phyloP scores from a whole-genome alignment of 1,140 invertebrate genomes.

The Phymorhynchus buccinoides region DNA sequence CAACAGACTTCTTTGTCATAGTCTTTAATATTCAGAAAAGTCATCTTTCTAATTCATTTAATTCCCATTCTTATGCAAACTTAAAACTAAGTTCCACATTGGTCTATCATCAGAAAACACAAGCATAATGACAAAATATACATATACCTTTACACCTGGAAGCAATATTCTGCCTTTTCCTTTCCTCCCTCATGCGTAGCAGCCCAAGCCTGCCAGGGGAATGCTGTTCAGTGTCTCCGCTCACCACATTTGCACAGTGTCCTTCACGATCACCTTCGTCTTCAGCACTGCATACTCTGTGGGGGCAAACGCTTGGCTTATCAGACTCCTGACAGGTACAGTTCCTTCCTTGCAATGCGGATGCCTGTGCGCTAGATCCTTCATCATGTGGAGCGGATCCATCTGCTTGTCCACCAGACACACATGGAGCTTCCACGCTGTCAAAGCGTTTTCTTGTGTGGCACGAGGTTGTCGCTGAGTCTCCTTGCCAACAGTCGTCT shows the following conservation, averaged over 20 bases:
- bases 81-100: not conserved
- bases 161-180: conserved; percentile 14
- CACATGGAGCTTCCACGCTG: not conserved
- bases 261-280: not conserved
- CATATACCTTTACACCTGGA: not conserved
- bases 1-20: not conserved
- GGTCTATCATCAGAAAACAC: not conserved
- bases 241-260: not conserved
- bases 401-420: too few species aligned
- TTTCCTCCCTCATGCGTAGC: conserved; percentile 12
- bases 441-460: not conserved
- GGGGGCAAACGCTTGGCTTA: not conserved
- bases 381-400: not conserved
- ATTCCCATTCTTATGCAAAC: not conserved
- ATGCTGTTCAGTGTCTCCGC: conserved; percentile 4
- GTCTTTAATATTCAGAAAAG: too few species aligned
- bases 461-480: not conserved
- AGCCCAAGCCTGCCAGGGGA: conserved; percentile 27
- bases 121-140: not conserved
- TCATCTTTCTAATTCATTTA: not conserved
- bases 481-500: not conserved
- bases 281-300: not conserved
- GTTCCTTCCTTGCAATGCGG: not conserved
- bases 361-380: not conserved
- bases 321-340: not conserved